Evolutionary conservation across 2,113 vertebrate genomes (phyloP).

Genomic region (Patagioenas fasciata): DNA sequence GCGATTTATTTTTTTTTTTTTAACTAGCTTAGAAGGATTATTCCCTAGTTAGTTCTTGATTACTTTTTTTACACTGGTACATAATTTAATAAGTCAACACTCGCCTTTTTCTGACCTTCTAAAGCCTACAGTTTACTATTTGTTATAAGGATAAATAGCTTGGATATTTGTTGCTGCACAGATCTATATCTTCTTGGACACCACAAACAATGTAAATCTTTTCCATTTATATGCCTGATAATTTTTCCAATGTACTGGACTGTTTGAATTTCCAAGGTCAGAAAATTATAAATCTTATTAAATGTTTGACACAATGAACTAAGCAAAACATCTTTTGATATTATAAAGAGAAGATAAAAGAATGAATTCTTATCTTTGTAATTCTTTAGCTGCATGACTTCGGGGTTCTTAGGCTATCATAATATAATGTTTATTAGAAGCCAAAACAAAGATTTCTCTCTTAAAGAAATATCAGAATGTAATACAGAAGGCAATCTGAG

Average conservation of each 20-base stretch:
- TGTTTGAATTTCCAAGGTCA: slow-evolving; percentile 52
- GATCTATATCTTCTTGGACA: slow-evolving; percentile 10
- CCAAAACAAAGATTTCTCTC: slow-evolving; percentile 58
- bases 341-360: slow-evolving; percentile 61
- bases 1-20: background rate
- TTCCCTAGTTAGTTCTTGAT: slow-evolving; percentile 9
- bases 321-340: slow-evolving; percentile 51
- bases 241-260: slow-evolving; percentile 48
- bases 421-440: slow-evolving; percentile 53
- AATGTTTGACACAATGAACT: slow-evolving; percentile 53
- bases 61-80: background rate
- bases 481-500: background rate
- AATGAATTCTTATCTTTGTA: slow-evolving; percentile 56
- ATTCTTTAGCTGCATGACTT: slow-evolving; percentile 52
- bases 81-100: background rate
- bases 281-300: slow-evolving; percentile 60
- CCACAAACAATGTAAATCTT: slow-evolving; percentile 16
- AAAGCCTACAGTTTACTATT: slow-evolving; percentile 21
- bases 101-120: slow-evolving; percentile 14
- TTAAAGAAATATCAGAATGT: slow-evolving; percentile 4
- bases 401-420: slow-evolving; percentile 31
- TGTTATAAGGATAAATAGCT: background rate
- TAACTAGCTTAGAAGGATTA: background rate
- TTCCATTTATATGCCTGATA: slow-evolving; percentile 26
- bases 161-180: slow-evolving; percentile 4